Evolutionary conservation across 2,888 invertebrate species (phyloP), one percentile per base, ranked within the genome.

Genomic region (Eudemis profundana): DNA sequence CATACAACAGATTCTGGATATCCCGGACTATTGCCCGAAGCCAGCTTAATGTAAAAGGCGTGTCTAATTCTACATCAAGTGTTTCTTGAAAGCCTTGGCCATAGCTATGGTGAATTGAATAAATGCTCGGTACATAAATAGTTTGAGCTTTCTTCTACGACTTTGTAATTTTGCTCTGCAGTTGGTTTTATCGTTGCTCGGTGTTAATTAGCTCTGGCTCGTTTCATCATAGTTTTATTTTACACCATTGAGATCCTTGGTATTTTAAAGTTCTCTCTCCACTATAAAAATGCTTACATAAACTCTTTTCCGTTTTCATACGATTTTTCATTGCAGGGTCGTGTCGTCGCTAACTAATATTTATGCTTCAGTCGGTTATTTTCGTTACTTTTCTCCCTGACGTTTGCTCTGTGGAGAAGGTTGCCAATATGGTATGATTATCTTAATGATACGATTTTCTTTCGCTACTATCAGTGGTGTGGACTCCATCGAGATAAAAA

Each of bases 31-130:
- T 69, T 68, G 68, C 72, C 72, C 71, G 74, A 72, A 73, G 74
- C 75, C 74, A 71, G 73, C 72, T 74, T 81, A 81, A 81, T 84
- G 85, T 77, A 81, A 74, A 78, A 82, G 81, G 82, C 83, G 82
- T 83, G 81, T 83, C 82, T 81, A 78, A 83, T 80, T 78, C 78
- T 76, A 79, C 79, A 78, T 78, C 78, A 80, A 84, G 81, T 79
- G 79, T 78, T 82, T 75, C 72, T 75, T 73, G 70, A 74, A 72
- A 69, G 62, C 57, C 56, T n/a, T 38, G 27, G 68, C 66, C 67
- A 74, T 21, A 66, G 67, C 63, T 66, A 68, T 68, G 62, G 67
- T 53, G 57, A 40, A 46, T 53, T 64, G 51, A 60, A 64, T 59
- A 64, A 64, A 56, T 66, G 68, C 69, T 68, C 64, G 57, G 23